Base-by-base conservation (phyloP, 2,797 vertebrate genomes). In the Danio tinwini region DNA sequence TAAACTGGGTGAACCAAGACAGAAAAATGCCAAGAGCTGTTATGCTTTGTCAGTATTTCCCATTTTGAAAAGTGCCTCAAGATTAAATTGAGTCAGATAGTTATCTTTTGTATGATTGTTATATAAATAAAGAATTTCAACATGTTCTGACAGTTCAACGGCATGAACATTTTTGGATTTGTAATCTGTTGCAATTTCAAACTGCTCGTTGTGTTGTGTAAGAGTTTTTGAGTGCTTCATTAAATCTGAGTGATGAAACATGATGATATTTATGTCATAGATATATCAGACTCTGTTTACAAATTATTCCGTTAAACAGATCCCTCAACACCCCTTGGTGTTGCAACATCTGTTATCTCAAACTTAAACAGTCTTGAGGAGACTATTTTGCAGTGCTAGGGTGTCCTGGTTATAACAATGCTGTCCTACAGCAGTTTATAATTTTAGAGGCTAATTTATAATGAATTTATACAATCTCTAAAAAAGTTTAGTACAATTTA, bases 131-230 rank as follows among this genome's bases (percentile, higher is more conserved):
- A 76, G 1, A 17, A 21, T 40, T 21, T 50, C 9, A 6, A 21
- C 29, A 59, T 29, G 21, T 68, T 69, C 21, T 19, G 42, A 14
- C 19, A 49, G 64, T 68, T 69, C 0, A 68, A 67, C 10, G 5
- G 10, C 7, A 11, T 53, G 29, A 8, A 14, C 19, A 11, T 53
- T 64, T 7, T 6, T 29, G 19, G 2, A 55, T 65, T 65, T n/a
- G 21, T 74, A 52, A 12, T 16, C 67, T 76, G n/a, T 58, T 47
- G 63, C 63, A 68, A 39, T 76, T 11, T n/a, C 47, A 40, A 74
- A 62, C 72, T 63, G 5, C 53, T 72, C 13, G 14, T 4, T 13
- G 42, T 76, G 42, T 68, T 68, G 10, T 58, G 63, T 40, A 76
- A 67, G 19, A 67, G 39, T 17, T 56, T 29, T 17, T 67, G 5